phyloP scores from a whole-genome alignment of 23 tunicate genomes.

The Trididemnum clinides region DNA sequence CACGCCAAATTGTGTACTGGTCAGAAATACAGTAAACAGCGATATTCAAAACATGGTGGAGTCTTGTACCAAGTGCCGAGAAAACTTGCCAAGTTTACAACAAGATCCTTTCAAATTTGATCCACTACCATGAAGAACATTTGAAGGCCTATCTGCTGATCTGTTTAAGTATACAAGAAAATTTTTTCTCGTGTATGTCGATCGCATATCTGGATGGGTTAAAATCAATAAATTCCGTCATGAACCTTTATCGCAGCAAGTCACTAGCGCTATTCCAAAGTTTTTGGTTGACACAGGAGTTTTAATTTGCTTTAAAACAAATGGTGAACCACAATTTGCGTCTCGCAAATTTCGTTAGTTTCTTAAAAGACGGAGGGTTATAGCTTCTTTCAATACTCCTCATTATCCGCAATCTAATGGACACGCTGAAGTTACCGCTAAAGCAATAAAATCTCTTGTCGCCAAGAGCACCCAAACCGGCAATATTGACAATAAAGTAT shows the following conservation, averaged over 20 bases:
- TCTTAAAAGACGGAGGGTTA: background rate
- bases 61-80: background rate
- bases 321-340: background rate
- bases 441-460: no score
- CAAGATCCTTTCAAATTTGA: background rate
- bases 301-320: background rate
- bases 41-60: conserved; percentile 5
- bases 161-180: background rate
- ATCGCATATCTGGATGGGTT: background rate
- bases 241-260: background rate
- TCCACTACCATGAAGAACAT: background rate
- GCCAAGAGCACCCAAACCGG: no score
- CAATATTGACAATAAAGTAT: no score
- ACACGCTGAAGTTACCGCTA: no score
- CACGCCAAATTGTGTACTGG: no score
- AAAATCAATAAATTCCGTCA: background rate
- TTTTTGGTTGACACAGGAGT: background rate
- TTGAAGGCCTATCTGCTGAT: background rate
- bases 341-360: background rate
- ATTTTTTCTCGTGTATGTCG: background rate
- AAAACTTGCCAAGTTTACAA: background rate
- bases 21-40: background rate
- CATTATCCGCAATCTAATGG: no score
- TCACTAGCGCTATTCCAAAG: background rate
- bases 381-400: background rate